A percentile compares a stretch with the other conserved stretches of the same genome.
Conservation (phyloP, 2,888 invertebrate genomes). For the Hypena proboscidalis region DNA sequence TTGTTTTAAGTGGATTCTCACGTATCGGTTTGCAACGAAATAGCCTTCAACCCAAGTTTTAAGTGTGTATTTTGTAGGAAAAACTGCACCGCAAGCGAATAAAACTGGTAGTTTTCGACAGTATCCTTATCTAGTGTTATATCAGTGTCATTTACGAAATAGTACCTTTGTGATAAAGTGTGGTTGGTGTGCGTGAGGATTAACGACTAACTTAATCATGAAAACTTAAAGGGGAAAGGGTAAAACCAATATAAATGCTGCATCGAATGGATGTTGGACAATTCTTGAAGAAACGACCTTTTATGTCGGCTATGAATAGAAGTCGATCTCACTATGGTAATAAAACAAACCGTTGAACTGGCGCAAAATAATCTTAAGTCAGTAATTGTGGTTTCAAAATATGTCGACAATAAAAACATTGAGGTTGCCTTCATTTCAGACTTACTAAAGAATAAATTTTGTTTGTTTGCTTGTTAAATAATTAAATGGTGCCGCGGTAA, state of each 20-base stretch:
- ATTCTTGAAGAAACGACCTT: slow-evolving; percentile 42
- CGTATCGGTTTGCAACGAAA: slow-evolving; percentile 36
- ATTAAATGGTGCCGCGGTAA: no score
- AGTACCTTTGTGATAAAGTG: slow-evolving; percentile 70
- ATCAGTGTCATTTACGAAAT: slow-evolving; percentile 58
- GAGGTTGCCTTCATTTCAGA: no score
- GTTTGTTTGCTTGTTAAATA: no score
- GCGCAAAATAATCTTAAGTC: slow-evolving; percentile 43
- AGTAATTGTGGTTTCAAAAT: slow-evolving; percentile 9
- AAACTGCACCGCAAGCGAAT: slow-evolving; percentile 61
- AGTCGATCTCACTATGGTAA: slow-evolving; percentile 70
- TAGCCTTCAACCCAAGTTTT: slow-evolving; percentile 50
- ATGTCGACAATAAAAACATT: not conserved
- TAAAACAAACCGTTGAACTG: slow-evolving; percentile 54
- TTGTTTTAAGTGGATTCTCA: slow-evolving; percentile 44
- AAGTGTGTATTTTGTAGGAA: slow-evolving; percentile 43
- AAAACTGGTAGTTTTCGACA: slow-evolving; percentile 61
- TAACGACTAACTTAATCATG: slow-evolving; percentile 71
- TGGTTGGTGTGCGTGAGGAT: slow-evolving; percentile 77
- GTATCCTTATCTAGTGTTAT: slow-evolving; percentile 58
- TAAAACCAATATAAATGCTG: slow-evolving; percentile 40
- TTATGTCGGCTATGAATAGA: slow-evolving; percentile 52
- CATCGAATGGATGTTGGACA: slow-evolving; percentile 65
- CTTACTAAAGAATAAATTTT: not conserved
- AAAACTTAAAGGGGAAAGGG: slow-evolving; percentile 45